Base-by-base conservation (phyloP, 2,113 vertebrate genomes). In the Bujurquina vittata region DNA sequence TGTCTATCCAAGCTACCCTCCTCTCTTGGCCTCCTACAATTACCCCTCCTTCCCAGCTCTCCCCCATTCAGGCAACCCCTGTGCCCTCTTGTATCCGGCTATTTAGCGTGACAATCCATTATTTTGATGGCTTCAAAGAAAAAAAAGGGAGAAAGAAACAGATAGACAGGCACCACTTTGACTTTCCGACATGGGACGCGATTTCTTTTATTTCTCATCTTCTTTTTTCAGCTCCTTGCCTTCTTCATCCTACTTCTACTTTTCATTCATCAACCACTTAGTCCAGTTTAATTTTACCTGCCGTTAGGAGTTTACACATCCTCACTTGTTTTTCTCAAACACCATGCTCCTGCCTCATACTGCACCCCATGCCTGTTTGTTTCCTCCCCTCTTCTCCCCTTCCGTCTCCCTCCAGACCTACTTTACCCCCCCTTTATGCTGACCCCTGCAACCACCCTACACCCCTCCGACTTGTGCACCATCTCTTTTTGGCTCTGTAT, bases 21-120 rank as follows among this genome's bases (percentile, higher is more conserved):
- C 85, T 35, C 83, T 65, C 65, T 72, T 18, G 26, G 72, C 63
- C 91, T 86, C 72, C 83, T 77, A 90, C 92, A 90, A 90, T 91
- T 87, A 88, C 87, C 77, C 81, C 87, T 79, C 84, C 80, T 61
- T 46, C 20, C 37, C 26, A 3, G 60, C 82, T 83, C 80, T 82
- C 88, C 85, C 80, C 87, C 85, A 49, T 84, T 69, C 76, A 76
- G 83, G 80, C 87, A 90, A 80, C 92, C 89, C 83, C 81, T 91
- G 89, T 92, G 89, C 90, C 92, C 93, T 87, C 92, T 94, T 93
- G 91, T 92, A 93, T 94, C 92, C 87, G 89, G 92, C 89, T 88
- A 90, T 90, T 94, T 93, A 94, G 91, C 89, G 86, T 94, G 94
- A 94, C 94, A 94, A 93, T 94, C 90, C 90, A 93, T 94, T 94